These are phyloP conservation scores for Phalacrocorax aristotelis DNA, from an alignment of 2,113 vertebrate species.

Conservation along the genomic window DNA sequence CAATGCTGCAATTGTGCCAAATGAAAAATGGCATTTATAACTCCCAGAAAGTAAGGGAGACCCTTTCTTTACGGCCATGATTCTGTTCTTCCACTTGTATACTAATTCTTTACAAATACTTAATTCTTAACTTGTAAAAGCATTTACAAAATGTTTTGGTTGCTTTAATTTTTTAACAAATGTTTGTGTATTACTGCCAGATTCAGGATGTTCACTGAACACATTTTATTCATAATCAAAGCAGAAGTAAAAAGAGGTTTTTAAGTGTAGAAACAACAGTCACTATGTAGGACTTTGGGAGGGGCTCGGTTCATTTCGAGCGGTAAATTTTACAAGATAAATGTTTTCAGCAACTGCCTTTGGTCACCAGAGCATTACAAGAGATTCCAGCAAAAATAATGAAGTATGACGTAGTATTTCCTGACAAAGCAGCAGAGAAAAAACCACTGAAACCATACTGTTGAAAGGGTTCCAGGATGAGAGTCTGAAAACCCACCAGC, in stretches of 20 bases:
- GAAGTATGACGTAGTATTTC: background rate
- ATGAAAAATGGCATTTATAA: background rate
- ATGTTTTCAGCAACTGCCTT: background rate
- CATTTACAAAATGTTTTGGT: background rate
- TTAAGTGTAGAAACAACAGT: background rate
- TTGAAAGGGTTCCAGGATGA: background rate
- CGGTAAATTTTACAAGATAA: background rate
- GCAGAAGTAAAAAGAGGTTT: background rate
- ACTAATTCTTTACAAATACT: background rate
- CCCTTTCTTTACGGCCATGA: background rate
- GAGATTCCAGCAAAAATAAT: slow-evolving; percentile 26
- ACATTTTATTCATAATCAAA: background rate
- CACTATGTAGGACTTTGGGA: fast-evolving
- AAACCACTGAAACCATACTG: background rate
- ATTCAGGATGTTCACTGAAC: background rate
- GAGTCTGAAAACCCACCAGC: background rate
- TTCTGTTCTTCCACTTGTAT: background rate
- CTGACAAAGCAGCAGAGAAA: slow-evolving; percentile 4
- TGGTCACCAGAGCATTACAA: background rate
- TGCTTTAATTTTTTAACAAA: background rate
- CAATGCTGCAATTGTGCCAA: background rate
- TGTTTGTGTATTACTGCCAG: background rate
- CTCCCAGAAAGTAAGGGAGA: background rate
- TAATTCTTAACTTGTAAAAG: background rate
- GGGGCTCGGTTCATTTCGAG: background rate